phyloP scores from a whole-genome alignment of 2,797 vertebrate species.

The Xerus rutilus region DNA sequence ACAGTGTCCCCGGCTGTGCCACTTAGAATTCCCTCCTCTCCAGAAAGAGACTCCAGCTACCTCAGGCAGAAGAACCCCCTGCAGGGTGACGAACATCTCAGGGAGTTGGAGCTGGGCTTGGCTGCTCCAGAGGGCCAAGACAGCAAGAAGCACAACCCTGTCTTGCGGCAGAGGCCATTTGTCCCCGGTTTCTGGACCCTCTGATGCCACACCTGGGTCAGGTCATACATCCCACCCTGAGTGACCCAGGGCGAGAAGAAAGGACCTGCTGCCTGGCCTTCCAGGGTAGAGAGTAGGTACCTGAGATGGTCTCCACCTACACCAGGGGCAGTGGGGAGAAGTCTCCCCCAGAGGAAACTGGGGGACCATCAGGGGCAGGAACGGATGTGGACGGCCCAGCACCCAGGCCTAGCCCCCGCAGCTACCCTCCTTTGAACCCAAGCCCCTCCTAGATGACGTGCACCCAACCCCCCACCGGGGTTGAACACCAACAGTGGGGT shows the following conservation, averaged over 20 bases:
- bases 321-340: background rate
- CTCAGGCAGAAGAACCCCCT: background rate
- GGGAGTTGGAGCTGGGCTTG: background rate
- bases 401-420: fast-evolving
- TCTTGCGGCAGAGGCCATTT: background rate
- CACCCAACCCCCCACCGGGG: background rate
- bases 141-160: background rate
- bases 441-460: background rate
- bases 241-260: background rate
- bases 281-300: no score
- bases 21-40: no score
- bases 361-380: background rate
- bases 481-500: background rate
- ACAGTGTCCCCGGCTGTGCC: fast-evolving
- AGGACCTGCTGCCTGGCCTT: background rate
- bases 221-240: background rate
- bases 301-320: background rate
- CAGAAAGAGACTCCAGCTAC: background rate
- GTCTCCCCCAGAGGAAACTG: background rate
- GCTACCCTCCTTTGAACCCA: background rate
- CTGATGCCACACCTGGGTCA: background rate
- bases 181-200: background rate
- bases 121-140: background rate
- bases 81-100: background rate
- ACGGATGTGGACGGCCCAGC: background rate